These are phyloP conservation scores for Syngnathus rostellatus DNA, from an alignment of 2,797 vertebrate genomes.

Conservation along the genomic window DNA sequence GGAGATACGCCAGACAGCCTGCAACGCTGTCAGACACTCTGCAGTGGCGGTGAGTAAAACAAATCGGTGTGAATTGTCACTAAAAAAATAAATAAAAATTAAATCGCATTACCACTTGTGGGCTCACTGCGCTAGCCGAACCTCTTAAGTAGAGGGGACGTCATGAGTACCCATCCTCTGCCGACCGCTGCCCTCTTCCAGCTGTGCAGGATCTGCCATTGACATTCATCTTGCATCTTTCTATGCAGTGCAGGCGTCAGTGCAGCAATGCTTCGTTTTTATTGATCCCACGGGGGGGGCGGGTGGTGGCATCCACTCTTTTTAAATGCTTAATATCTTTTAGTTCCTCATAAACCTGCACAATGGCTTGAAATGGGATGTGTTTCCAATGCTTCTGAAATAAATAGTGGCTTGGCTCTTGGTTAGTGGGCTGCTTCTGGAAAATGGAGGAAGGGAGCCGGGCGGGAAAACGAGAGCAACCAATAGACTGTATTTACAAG, in stretches of 20 bases:
- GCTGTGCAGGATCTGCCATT: conserved; percentile 31
- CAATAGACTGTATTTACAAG: conserved; percentile 18
- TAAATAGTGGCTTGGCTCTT: conserved; percentile 35
- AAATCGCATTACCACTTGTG: conserved; percentile 52
- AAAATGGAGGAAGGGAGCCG: conserved; percentile 33
- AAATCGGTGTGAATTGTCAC: conserved; percentile 10
- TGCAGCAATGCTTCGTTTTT: conserved; percentile 28
- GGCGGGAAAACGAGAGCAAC: neutral
- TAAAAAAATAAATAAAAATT: conserved; percentile 4
- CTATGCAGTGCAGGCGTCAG: conserved; percentile 27
- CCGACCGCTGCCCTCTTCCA: conserved; percentile 3
- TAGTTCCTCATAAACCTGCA: neutral
- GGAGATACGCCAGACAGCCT: conserved; percentile 82
- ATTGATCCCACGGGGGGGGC: conserved; percentile 34
- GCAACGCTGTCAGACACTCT: conserved; percentile 66
- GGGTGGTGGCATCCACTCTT: conserved; percentile 16
- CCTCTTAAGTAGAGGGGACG: conserved; percentile 1
- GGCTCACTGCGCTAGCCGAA: neutral
- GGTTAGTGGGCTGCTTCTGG: conserved; percentile 35
- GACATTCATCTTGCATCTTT: conserved; percentile 55
- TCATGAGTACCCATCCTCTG: neutral
- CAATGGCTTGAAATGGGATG: neutral
- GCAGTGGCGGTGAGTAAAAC: conserved; percentile 64
- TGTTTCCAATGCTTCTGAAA: conserved; percentile 16
- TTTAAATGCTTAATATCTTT: conserved; percentile 7